Evolutionary conservation across 2,888 invertebrate genomes (phyloP).

Genomic region (Schrankia costaestrigalis): DNA sequence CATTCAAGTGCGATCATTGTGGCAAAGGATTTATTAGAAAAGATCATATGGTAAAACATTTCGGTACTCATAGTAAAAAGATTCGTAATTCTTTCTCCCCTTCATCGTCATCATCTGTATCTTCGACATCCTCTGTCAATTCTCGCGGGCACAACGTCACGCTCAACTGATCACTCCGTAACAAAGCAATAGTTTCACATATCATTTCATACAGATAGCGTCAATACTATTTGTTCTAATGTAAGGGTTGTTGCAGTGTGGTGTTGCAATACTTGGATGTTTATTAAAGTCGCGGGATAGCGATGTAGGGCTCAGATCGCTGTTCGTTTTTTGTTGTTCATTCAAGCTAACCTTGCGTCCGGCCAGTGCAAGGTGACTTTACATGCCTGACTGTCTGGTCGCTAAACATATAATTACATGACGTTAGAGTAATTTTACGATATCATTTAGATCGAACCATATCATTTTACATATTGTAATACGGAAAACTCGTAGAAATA

Average conservation of each 20-base stretch:
- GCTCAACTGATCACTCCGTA: constrained; percentile 14
- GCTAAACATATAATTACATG: constrained; percentile 75
- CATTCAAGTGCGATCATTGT: constrained; percentile 89
- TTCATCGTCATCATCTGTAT: constrained; percentile 40
- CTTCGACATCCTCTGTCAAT: constrained; percentile 35
- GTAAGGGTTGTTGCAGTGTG: no score
- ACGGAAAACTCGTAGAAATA: constrained; percentile 46
- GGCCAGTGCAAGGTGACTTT: constrained; percentile 75
- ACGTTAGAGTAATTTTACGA: constrained; percentile 64
- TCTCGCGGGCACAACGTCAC: constrained; percentile 13
- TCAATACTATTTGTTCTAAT: constrained; percentile 39
- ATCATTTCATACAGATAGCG: constrained; percentile 44
- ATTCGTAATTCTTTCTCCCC: constrained; percentile 57
- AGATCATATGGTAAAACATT: constrained; percentile 95
- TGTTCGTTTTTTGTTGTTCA: constrained; percentile 71
- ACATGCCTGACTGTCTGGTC: constrained; percentile 73
- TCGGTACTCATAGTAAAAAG: constrained; percentile 87
- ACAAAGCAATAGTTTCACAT: constrained; percentile 38
- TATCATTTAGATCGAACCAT: constrained; percentile 69
- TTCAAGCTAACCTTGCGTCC: constrained; percentile 72
- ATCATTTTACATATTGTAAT: constrained; percentile 67
- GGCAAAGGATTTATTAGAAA: constrained; percentile 94
- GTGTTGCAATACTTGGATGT: constrained; percentile 28
- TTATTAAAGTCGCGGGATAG: constrained; percentile 15
- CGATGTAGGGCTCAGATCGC: constrained; percentile 43